Conservation (phyloP, 2,888 invertebrate genomes). For the Alcis repandata region DNA sequence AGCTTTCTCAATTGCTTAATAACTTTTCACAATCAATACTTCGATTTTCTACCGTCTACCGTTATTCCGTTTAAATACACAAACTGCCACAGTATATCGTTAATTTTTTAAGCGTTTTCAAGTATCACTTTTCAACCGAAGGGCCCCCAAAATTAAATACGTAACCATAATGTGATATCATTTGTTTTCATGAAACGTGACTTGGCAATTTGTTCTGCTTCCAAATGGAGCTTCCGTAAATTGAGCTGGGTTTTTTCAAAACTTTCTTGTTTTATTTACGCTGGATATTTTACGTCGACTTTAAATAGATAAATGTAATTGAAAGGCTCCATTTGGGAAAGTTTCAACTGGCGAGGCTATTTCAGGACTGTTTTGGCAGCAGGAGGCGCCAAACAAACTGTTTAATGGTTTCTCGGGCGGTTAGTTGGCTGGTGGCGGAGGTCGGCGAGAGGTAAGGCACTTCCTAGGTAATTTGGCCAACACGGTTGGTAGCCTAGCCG, state of each 20-base stretch:
- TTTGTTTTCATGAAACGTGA: constrained; percentile 44
- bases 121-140: constrained; percentile 5
- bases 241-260: constrained; percentile 38
- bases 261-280: constrained; percentile 31
- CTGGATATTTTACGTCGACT: constrained; percentile 15
- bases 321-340: constrained; percentile 18
- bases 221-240: constrained; percentile 36
- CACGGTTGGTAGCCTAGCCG: constrained; percentile 63
- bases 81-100: neutral
- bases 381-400: constrained; percentile 38
- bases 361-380: constrained; percentile 42
- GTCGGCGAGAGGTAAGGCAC: constrained; percentile 59
- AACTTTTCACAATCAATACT: constrained; percentile 16
- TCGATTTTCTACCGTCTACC: neutral
- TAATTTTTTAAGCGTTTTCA: neutral
- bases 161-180: constrained; percentile 19
- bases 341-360: constrained; percentile 32
- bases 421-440: constrained; percentile 48
- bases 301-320: constrained; percentile 28
- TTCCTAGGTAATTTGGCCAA: constrained; percentile 68
- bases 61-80: constrained; percentile 4
- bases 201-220: constrained; percentile 41
- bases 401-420: constrained; percentile 38
- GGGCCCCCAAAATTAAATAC: constrained; percentile 31
- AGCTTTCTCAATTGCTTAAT: constrained; percentile 26